These are phyloP conservation scores for Oncorhynchus gorbuscha DNA, from an alignment of 2,113 vertebrate genomes.

Conservation along the genomic window DNA sequence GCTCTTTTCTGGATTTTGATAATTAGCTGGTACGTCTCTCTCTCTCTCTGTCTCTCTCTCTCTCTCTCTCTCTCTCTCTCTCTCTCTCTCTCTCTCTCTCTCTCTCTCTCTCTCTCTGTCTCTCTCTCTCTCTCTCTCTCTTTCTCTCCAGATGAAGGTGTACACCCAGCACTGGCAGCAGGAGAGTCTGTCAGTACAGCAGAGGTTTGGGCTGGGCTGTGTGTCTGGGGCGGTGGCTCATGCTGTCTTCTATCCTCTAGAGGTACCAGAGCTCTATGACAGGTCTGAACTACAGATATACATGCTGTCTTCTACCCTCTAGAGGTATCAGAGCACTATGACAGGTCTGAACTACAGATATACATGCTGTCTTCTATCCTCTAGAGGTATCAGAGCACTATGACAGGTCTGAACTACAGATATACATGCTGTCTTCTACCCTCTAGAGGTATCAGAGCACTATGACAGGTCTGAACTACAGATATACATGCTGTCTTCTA, in stretches of 20 bases:
- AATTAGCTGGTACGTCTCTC: no score
- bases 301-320: constrained; percentile 75
- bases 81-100: not conserved
- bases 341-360: constrained; percentile 44
- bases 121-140: not conserved
- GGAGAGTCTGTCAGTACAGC: constrained; percentile 63
- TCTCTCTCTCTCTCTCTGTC: not conserved
- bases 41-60: not conserved
- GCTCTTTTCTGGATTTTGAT: no score
- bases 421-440: constrained; percentile 71
- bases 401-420: constrained; percentile 43
- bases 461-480: constrained; percentile 46
- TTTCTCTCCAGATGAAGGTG: constrained; percentile 61
- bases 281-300: constrained; percentile 41
- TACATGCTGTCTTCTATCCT: constrained; percentile 73
- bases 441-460: constrained; percentile 70
- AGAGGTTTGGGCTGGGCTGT: constrained; percentile 73
- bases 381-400: constrained; percentile 69
- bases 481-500: constrained; percentile 69
- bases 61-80: not conserved
- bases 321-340: constrained; percentile 65
- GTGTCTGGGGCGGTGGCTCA: constrained; percentile 71
- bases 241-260: constrained; percentile 74
- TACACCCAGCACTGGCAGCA: constrained; percentile 48
- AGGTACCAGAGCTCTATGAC: constrained; percentile 63